phyloP scores from a whole-genome alignment of 2,888 invertebrate species.

The Troilus luridus region DNA sequence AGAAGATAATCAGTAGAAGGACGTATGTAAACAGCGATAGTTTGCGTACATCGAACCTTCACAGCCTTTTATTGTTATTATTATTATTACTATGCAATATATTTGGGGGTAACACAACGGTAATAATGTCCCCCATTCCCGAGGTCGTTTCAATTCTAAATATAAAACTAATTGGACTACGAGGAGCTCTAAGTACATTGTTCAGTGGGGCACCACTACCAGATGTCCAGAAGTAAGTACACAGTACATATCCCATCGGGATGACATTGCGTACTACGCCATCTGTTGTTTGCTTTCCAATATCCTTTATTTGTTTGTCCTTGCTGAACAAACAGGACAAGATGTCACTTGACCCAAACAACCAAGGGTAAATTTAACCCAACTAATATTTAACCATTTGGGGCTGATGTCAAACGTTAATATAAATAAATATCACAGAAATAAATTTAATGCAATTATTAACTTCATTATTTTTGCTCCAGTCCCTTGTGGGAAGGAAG shows the following conservation, averaged over 20 bases:
- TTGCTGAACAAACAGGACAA: constrained; percentile 7
- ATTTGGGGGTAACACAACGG: no score
- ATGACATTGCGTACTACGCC: background rate
- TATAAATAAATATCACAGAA: background rate
- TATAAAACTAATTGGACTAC: background rate
- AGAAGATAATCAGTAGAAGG: no score
- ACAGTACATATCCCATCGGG: background rate
- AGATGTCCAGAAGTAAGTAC: background rate
- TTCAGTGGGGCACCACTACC: background rate
- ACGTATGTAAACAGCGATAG: no score
- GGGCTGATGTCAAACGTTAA: background rate
- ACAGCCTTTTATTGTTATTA: no score
- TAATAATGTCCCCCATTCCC: no score
- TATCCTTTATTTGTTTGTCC: background rate
- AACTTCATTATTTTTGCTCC: background rate
- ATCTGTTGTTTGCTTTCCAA: background rate
- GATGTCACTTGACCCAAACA: constrained; percentile 16
- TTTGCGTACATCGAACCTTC: no score
- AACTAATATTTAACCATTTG: background rate
- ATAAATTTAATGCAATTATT: background rate
- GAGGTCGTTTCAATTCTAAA: background rate
- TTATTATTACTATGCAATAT: no score
- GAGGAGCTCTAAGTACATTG: background rate
- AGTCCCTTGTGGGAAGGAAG: no score
- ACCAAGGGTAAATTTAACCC: background rate